Percentiles rank a stretch among this genome's conserved stretches.
Evolutionary conservation across 2,888 invertebrate genomes (phyloP).

Genomic region (Ramazzottius varieornatus): DNA sequence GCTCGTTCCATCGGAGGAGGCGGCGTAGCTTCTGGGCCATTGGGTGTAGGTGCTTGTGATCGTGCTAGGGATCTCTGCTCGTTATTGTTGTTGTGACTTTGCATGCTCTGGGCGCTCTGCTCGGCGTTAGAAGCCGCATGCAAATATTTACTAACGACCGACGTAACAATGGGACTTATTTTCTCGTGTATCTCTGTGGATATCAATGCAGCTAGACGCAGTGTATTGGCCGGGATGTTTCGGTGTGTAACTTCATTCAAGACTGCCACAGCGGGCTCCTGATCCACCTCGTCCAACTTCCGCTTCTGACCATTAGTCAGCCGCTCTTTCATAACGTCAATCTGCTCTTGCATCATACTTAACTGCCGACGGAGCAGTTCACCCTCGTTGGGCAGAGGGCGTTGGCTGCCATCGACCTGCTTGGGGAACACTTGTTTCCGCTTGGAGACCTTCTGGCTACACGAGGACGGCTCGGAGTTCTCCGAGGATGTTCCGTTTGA

Average conservation of each 20-base stretch:
- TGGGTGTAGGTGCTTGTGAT: constrained; percentile 3
- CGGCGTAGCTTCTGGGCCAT: constrained; percentile 10
- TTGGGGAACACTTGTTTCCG: constrained; percentile 82
- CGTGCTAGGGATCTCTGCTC: no score
- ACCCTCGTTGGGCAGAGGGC: constrained; percentile 32
- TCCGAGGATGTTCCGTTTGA: constrained; percentile 8
- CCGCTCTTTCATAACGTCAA: constrained; percentile 47
- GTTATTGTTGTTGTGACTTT: constrained; percentile 5
- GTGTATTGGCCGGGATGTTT: no score
- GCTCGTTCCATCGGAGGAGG: constrained; percentile 18
- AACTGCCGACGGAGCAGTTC: constrained; percentile 40
- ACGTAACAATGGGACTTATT: constrained; percentile 4
- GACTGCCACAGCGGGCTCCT: no score
- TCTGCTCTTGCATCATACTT: constrained; percentile 65
- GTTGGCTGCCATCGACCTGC: constrained; percentile 33
- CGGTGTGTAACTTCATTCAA: no score
- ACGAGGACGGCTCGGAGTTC: background rate
- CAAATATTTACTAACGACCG: constrained; percentile 9
- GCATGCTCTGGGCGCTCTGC: constrained; percentile 1
- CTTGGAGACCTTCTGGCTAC: constrained; percentile 34
- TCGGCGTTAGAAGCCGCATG: constrained; percentile 3
- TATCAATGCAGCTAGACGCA: background rate
- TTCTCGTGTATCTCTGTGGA: background rate
- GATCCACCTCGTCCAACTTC: no score
- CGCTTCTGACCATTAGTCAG: constrained; percentile 18